Evolutionary conservation across 2,888 invertebrate species (phyloP).

Genomic region (Stratiomys singularior): DNA sequence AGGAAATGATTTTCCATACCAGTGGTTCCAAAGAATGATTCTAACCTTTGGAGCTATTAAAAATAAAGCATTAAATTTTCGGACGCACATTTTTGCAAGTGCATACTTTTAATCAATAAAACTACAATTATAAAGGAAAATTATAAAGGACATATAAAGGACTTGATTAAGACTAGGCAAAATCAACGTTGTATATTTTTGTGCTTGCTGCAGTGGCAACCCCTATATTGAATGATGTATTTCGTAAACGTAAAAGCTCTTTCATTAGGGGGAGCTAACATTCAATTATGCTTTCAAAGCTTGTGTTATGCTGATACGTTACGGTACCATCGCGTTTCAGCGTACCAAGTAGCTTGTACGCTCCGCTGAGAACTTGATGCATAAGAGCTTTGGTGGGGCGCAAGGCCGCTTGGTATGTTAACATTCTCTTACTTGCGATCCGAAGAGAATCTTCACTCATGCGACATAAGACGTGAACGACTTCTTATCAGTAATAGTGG

Average conservation of each 20-base stretch:
- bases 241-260: neutral
- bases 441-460: neutral
- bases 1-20: no score
- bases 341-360: neutral
- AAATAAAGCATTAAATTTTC: no score
- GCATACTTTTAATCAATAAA: no score
- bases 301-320: neutral
- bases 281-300: conserved; percentile 23
- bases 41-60: no score
- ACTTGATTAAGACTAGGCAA: no score
- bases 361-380: neutral
- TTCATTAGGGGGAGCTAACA: neutral
- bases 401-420: neutral
- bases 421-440: neutral
- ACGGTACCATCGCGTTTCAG: neutral
- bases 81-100: no score
- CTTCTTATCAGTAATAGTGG: conserved; percentile 23
- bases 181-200: no score
- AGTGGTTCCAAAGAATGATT: no score
- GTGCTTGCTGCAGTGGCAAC: neutral
- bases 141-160: no score
- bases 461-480: conserved; percentile 32
- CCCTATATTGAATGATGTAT: neutral
- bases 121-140: no score
- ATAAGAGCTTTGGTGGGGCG: conserved; percentile 19